Evolutionary conservation across 2,888 invertebrate genomes (phyloP), one percentile per base, ranked within the genome.

Genomic region (Aleiodes leptofemur): DNA sequence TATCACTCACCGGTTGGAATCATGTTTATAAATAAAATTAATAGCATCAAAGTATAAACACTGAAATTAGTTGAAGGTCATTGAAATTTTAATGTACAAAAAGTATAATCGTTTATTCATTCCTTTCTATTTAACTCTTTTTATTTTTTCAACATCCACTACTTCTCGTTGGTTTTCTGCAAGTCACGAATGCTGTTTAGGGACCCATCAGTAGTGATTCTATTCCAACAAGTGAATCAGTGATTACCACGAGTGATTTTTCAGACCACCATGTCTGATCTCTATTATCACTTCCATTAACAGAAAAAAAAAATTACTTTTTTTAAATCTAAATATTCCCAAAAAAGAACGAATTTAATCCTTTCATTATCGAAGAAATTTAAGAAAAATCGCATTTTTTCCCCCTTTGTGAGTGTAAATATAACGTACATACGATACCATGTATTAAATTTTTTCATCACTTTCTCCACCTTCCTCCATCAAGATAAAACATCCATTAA

Each of bases 391-490:
- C 43, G 9, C 43, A 43, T 9, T 43, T 43, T 43, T 9, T 43
- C 11, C 11, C 11, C 43, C 43, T 43, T 9, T 43, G 9, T 38
- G 38, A 38, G 43, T 43, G 43, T 43, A 13, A n/a, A 34, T 13
- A 14, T 5, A 13, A 61, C 43, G 38, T 43, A 61, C 61, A 64
- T 43, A 64, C 23, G 59, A 59, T 59, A 14, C 43, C 43, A 14
- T 56, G 64, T 61, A 64, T 64, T 64, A 43, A 64, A 64, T 64
- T 64, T 64, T 64, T 64, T 64, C 64, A 43, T 64, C 64, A 64
- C 64, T 64, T 64, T 64, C 38, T 48, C 64, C 16, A 8, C 14
- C 16, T 23, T 56, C 56, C 29, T 16, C 29, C 56, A 23, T 23
- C 56, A 16, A 4, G 48, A 64, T 23, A 48, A 16, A 43, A 14